Base-by-base conservation (phyloP, 2,797 vertebrate genomes). In the Megaceryle alcyon region DNA sequence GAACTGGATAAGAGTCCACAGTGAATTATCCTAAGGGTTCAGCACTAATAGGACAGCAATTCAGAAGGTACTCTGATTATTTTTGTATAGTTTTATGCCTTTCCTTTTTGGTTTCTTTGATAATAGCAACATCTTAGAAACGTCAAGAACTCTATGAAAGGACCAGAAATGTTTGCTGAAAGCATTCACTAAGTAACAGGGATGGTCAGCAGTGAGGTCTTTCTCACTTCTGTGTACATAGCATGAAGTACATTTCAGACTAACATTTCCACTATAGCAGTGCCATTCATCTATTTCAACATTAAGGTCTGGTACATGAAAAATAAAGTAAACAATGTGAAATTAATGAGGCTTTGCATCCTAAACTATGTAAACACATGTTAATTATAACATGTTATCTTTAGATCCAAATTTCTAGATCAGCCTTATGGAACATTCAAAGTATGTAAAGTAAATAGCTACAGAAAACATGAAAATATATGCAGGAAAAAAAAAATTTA, bases 121-220 rank as follows among this genome's bases (percentile, higher is more conserved):
- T 88, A 85, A 86, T 14, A 48, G 19, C 49, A 31, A 46, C 7
- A 8, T 79, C n/a, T 81, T 39, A 56, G 16, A 51, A 28, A 51
- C 16, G 15, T 28, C 49, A 51, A 51, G 60, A 39, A n/a, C 82
- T 91, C 82, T 94, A 46, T 91, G 72, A 88, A 59, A 76, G 87
- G 43, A 73, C 5, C 21, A 90, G 90, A 70, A 63, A 57, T 51
- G 49, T 86, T 91, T 94, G 44, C 41, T 82, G 63, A 95, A 86
- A 88, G 37, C 28, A 88, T 88, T 95, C 29, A 5, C 14, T 92
- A 94, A 92, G 53, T 85, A 95, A 63, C 18, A 72, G n/a, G 18
- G 46, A 73, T 66, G 48, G 60, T 69, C 64, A 79, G n/a, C 29
- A 48, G 28, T 41, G 59, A 90, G 51, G 49, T 64, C 19, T n/a